Evolutionary conservation across 1,140 invertebrate species (phyloP), one percentile per base, ranked within the genome.

Genomic region (Homarus americanus): DNA sequence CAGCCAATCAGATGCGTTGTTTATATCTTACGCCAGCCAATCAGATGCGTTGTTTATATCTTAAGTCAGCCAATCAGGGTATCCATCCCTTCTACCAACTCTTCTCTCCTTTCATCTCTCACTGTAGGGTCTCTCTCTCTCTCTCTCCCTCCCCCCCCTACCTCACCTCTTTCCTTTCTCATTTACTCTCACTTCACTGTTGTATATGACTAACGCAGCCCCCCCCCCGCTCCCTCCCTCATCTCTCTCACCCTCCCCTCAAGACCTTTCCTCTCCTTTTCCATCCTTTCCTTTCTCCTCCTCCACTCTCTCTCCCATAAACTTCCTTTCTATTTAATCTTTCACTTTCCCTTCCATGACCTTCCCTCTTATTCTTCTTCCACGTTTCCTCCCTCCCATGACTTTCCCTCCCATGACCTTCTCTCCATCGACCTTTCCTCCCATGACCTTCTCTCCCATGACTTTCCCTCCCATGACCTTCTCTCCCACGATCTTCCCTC

Each of bases 51-150:
- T n/a, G n/a, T n/a, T n/a, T n/a, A n/a, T n/a, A n/a, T n/a, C n/a
- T n/a, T n/a, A n/a, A n/a, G n/a, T n/a, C n/a, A n/a, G n/a, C n/a
- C n/a, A n/a, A n/a, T n/a, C n/a, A n/a, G n/a, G n/a, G n/a, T n/a
- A n/a, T n/a, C n/a, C n/a, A n/a, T 36, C 49, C n/a, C 72, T 32
- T n/a, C 69, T 49, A 24, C 72, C 36, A 5, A 10, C 75, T 78
- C 75, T 78, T 24, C 75, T 44, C 38, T 41, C 75, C 24, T 15
- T 73, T n/a, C 28, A 15, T 73, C 69, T 73, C 69, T 73, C 69
- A 24, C 69, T 73, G 17, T 73, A n/a, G n/a, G n/a, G n/a, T n/a
- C 75, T 36, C 75, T 78, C 75, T 41, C 75, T 24, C 75, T 78
- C 38, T 41, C 75, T 36, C 38, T 20, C 38, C 63, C n/a, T 10